Base-by-base conservation (phyloP, 2,888 invertebrate genomes). In the Cheilosia pagana region DNA sequence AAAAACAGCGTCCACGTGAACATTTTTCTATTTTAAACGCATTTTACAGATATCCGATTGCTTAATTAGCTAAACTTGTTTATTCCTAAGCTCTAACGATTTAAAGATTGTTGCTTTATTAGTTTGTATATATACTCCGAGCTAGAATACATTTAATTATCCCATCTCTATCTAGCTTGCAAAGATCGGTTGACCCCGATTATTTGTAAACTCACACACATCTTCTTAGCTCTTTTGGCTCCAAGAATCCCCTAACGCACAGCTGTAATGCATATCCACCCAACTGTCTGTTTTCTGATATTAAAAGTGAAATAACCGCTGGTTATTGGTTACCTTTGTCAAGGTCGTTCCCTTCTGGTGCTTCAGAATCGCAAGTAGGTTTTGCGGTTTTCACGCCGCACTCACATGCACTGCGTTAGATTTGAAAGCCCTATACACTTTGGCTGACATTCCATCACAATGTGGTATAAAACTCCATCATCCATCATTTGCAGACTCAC, bases 401-500 rank as follows among this genome's bases (percentile, higher is more conserved):
- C 21, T 14, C 67, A n/a, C 19, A 39, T 59, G 41, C 23, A 39
- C 48, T 31, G 1, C 31, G 25, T n/a, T 81, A 31, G 60, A 52
- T 81, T 76, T 60, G 75, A 41, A 35, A 57, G 70, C 59, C 31
- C 50, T 41, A 39, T 41, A 39, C 39, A 55, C 63, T 57, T 50
- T 41, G 35, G 21, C 16, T 62, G 45, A 35, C 70, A 68, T 57
- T 25, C 52, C 52, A 53, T 31, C 39, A 23, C 41, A 43, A 14
- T 21, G 62, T 39, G 74, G 68, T 83, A 83, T 83, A 83, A 83
- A 82, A 81, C 67, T 60, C 48, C 71, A 81, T 60, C 75, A 41
- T 41, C 65, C 71, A 71, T 50, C 70, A 75, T 43, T 67, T 76
- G 52, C 48, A 67, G 62, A 76, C 63, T 79, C 88, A 89, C 88